Percentiles rank a stretch among this genome's conserved stretches.
phyloP scores from a whole-genome alignment of 2,113 vertebrate genomes.

The Alectura lathami region DNA sequence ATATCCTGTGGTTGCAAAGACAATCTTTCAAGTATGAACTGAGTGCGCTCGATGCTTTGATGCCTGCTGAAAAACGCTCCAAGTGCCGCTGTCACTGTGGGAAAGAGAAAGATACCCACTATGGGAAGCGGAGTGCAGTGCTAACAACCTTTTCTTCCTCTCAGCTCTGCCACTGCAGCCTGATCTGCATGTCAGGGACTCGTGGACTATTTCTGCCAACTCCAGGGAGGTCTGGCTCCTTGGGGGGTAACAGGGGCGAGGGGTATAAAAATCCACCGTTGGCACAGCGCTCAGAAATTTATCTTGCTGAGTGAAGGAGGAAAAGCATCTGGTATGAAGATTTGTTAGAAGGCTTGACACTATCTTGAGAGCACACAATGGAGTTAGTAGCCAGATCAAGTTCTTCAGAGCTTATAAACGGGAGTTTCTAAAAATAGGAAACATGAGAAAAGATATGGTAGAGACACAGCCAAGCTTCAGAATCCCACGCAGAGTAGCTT shows the following conservation, averaged over 20 bases:
- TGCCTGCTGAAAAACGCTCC: not conserved
- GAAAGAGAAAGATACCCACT: not conserved
- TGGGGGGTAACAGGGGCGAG: not conserved
- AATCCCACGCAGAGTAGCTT: fast-evolving
- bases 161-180: not conserved
- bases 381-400: not conserved
- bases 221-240: not conserved
- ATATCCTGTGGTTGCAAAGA: not conserved
- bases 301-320: not conserved
- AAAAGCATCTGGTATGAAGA: not conserved
- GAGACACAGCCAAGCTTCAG: not conserved
- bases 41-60: not conserved
- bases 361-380: not conserved
- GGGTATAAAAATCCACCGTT: not conserved
- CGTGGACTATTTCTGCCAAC: not conserved
- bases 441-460: not conserved
- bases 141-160: not conserved
- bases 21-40: not conserved
- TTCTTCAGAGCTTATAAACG: not conserved
- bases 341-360: not conserved
- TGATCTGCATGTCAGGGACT: not conserved
- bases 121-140: fast-evolving
- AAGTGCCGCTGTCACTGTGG: not conserved
- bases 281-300: fast-evolving
- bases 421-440: not conserved